These are phyloP conservation scores for Astur gentilis DNA, from an alignment of 2,113 vertebrate genomes.

Conservation along the genomic window DNA sequence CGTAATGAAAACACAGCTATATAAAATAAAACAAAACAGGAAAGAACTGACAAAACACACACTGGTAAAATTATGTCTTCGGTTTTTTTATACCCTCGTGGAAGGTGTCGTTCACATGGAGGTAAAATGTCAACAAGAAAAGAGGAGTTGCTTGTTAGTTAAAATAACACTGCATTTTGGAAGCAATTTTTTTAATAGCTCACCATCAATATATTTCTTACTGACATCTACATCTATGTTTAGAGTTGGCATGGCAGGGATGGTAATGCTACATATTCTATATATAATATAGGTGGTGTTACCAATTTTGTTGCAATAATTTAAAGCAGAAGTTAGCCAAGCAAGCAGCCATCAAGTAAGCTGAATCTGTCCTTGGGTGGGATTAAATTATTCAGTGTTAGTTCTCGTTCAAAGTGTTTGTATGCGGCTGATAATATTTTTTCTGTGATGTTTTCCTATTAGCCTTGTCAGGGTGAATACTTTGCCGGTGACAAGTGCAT, in stretches of 20 bases:
- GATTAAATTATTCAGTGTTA: background rate
- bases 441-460: background rate
- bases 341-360: background rate
- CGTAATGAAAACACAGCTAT: background rate
- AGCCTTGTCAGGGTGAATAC: background rate
- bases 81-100: background rate
- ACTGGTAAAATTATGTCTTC: background rate
- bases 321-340: background rate
- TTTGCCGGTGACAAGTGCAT: background rate
- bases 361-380: background rate
- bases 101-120: background rate
- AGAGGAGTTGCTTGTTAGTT: background rate
- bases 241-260: background rate
- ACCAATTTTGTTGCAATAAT: background rate
- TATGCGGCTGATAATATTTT: background rate
- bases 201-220: background rate
- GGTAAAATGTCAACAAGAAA: background rate
- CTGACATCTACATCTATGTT: background rate
- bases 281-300: background rate
- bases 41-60: background rate
- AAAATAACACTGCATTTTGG: background rate
- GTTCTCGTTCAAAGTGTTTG: background rate
- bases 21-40: background rate
- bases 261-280: background rate
- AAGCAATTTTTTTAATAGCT: background rate